Evolutionary conservation across 2,113 vertebrate genomes (phyloP), one percentile per base, ranked within the genome.

Genomic region (Otocyon megalotis): DNA sequence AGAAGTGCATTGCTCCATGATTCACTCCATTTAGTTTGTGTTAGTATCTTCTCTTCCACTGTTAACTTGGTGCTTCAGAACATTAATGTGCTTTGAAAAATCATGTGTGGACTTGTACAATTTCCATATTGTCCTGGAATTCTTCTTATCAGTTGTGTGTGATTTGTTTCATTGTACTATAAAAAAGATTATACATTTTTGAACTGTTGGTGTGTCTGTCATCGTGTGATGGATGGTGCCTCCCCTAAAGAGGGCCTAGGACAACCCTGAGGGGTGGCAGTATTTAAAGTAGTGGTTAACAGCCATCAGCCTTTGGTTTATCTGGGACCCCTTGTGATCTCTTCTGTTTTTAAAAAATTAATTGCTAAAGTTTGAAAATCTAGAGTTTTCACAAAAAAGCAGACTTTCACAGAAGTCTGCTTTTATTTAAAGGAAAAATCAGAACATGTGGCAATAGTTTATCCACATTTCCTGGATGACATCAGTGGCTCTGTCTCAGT

Each of bases 361-460:
- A n/a, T 65, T 58, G 56, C 50, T 81, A 35, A 81, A 76, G 43
- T 80, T 85, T 50, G 20, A 58, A 95, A 80, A 58, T 90, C 24
- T 77, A 35, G 37, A 81, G 13, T 37, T 95, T 88, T 97, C 56
- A 93, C 62, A 35, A 48, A 50, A 54, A 50, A 56, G 6, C 43
- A 43, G 43, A 43, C 43, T 43, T 88, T 28, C 35, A 60, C 30
- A 60, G 50, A 82, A 90, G 60, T 90, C 15, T 95, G 10, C 79
- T 80, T 86, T n/a, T 82, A 13, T 95, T 85, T 30, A 30, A 35
- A 76, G 77, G 65, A 92, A 62, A 94, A 83, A 91, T 56, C 8
- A 86, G 84, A 90, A 56, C 56, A 71, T 71, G 37, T 87, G 58
- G 71, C 50, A 93, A 11, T 28, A 77, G 5, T 93, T 30, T 53